These are phyloP conservation scores for Oryzias curvinotus DNA, from an alignment of 2,113 vertebrate species.

Conservation along the genomic window DNA sequence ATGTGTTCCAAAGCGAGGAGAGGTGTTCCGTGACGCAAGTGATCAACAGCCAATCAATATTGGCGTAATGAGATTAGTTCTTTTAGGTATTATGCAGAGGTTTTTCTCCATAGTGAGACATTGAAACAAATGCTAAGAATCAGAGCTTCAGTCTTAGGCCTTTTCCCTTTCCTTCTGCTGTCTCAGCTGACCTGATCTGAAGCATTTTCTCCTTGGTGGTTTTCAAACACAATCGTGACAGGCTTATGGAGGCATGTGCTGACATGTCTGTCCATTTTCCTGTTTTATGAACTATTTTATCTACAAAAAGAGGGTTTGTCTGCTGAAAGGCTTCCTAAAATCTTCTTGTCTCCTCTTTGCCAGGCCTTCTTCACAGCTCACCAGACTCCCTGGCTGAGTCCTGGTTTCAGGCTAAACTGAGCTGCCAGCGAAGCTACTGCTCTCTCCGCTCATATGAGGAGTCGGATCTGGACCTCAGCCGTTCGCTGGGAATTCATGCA, in stretches of 20 bases:
- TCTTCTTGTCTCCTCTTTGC: neutral
- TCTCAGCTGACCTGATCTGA: too few relatives aligned
- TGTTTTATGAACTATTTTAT: constrained; percentile 9
- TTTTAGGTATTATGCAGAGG: too few relatives aligned
- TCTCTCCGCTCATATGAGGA: constrained; percentile 84
- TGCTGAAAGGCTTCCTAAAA: constrained; percentile 18
- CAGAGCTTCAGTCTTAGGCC: too few relatives aligned
- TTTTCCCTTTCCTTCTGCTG: too few relatives aligned
- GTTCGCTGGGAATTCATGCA: constrained; percentile 85
- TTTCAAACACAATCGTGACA: neutral
- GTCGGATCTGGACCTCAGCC: constrained; percentile 86
- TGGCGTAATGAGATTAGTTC: too few relatives aligned
- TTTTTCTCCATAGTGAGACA: too few relatives aligned
- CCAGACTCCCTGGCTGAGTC: constrained; percentile 87
- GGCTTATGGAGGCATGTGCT: neutral
- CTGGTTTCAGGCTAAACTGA: constrained; percentile 87
- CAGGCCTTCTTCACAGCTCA: constrained; percentile 73
- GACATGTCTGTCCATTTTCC: constrained; percentile 6
- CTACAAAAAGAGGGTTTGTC: too few relatives aligned
- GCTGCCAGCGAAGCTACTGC: constrained; percentile 82
- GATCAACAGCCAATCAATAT: too few relatives aligned
- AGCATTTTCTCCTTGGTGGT: too few relatives aligned
- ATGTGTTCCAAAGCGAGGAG: too few relatives aligned
- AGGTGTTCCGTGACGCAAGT: too few relatives aligned
- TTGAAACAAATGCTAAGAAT: too few relatives aligned